Base-by-base conservation (phyloP, 2,113 vertebrate species). In the Thinocorus orbignyianus region DNA sequence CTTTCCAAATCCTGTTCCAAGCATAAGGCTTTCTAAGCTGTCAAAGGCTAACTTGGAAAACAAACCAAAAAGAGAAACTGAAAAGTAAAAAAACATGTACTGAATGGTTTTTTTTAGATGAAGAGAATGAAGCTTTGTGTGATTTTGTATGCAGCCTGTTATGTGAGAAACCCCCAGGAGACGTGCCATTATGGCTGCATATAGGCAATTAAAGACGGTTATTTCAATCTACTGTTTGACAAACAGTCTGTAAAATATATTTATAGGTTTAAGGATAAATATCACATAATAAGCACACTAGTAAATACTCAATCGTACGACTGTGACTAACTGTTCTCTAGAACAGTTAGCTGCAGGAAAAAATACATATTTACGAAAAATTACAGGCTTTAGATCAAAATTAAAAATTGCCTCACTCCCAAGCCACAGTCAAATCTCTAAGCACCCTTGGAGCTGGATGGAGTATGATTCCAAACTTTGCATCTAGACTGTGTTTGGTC, bases 31-130 rank as follows among this genome's bases (percentile, higher is more conserved):
- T 94, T 94, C 35, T 86, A 90, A 95, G n/a, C 80, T 94, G 71
- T 90, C 86, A 77, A 95, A 95, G 41, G 18, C 28, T 22, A 93
- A 74, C 58, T 84, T 80, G 8, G 80, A 92, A 97, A 96, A 96
- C 72, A 96, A 95, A 87, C 90, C 25, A 91, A 70, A 85, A 71
- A 24, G 16, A 76, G 33, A 79, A 88, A 87, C 76, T 39, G 57
- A 68, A 92, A 95, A 88, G 52, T 78, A 55, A 37, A 55, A 51
- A 58, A 70, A 31, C 7, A 28, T 3, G 5, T n/a, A 68, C 28
- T 6, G 4, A 19, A 42, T 78, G 55, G 13, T 14, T 7, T 65
- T 64, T 87, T 79, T 57, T 11, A 10, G 6, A 78, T 79, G 12
- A 81, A 81, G 55, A 91, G 87, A 92, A 88, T 68, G 8, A 3